Conservation (phyloP, 2,888 invertebrate species). For the Abrostola triplasia region DNA sequence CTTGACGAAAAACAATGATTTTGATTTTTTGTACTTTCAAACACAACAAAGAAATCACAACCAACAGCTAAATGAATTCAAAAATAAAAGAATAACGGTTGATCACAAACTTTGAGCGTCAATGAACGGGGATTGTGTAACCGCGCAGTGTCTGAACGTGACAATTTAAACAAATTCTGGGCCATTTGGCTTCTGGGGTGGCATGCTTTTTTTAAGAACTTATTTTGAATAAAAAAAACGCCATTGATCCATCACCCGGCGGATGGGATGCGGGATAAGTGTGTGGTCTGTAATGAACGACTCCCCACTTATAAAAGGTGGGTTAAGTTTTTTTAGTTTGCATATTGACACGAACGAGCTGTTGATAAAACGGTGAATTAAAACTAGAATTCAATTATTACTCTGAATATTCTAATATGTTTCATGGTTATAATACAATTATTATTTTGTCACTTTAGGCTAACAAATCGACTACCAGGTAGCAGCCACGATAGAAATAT, state of each 20-base stretch:
- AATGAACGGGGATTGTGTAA: conserved; percentile 78
- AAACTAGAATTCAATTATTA: background rate
- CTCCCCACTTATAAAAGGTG: conserved; percentile 54
- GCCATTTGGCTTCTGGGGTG: conserved; percentile 88
- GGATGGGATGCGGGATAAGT: conserved; percentile 82
- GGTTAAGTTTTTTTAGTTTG: conserved; percentile 49
- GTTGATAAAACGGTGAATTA: conserved; percentile 13
- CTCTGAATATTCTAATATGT: background rate
- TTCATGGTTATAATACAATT: too few species aligned
- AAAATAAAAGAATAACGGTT: conserved; percentile 33
- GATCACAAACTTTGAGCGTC: conserved; percentile 69
- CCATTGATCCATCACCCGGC: conserved; percentile 78
- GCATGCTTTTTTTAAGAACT: conserved; percentile 80
- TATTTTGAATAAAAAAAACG: conserved; percentile 84
- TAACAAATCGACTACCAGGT: too few species aligned
- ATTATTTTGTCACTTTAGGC: too few species aligned
- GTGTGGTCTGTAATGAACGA: conserved; percentile 75
- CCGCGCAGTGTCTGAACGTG: conserved; percentile 86
- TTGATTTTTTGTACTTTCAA: too few species aligned
- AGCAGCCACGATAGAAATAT: too few species aligned
- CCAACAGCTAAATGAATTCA: background rate
- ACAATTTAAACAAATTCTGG: conserved; percentile 89
- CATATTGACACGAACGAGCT: conserved; percentile 44
- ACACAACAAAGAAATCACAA: background rate
- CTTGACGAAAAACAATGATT: too few species aligned